These are phyloP conservation scores for Python bivittatus DNA, from an alignment of 2,113 vertebrate species.

Conservation along the genomic window DNA sequence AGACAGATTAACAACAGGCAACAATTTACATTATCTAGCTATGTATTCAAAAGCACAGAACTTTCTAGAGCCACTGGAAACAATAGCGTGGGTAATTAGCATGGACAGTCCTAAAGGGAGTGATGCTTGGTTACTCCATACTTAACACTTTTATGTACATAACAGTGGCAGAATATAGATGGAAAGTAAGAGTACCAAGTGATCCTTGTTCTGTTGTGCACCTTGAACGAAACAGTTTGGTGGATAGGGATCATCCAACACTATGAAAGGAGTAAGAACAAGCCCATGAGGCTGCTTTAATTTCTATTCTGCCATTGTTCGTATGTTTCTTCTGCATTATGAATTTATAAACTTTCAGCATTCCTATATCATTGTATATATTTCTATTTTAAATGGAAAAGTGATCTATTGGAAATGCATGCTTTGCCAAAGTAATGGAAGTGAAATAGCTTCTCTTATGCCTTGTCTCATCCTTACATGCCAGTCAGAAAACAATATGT, in stretches of 20 bases:
- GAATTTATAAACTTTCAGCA: neutral
- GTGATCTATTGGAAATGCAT: neutral
- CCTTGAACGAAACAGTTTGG: neutral
- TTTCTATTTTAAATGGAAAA: neutral
- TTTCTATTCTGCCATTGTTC: neutral
- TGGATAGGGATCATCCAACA: neutral
- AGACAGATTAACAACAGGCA: neutral
- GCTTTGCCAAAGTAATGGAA: neutral
- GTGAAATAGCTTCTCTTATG: neutral
- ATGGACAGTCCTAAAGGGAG: neutral
- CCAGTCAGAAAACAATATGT: conserved; percentile 3
- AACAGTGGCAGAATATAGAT: neutral
- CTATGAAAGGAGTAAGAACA: neutral
- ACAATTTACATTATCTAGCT: neutral
- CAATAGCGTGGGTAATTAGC: neutral
- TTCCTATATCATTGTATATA: neutral
- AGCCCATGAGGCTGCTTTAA: neutral
- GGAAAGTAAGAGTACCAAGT: neutral
- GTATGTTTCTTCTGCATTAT: neutral
- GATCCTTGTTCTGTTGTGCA: neutral
- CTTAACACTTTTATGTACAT: neutral
- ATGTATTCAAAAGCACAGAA: neutral
- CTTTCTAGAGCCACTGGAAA: neutral
- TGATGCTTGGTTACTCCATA: neutral
- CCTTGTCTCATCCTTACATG: neutral